Base-by-base conservation (phyloP, 2,113 vertebrate genomes). In the Carassius carassius region DNA sequence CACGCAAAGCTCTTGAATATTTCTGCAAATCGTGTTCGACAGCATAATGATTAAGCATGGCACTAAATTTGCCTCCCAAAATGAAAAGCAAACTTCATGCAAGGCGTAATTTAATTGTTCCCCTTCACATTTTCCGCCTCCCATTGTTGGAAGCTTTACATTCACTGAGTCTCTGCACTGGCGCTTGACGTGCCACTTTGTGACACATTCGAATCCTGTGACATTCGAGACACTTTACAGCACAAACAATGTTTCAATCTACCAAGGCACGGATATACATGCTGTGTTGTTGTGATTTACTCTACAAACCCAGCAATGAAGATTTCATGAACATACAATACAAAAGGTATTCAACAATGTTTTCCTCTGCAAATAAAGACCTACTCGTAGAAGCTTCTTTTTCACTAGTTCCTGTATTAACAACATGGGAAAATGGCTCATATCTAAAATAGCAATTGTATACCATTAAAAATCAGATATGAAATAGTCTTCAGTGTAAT, bases 51-150 rank as follows among this genome's bases (percentile, higher is more conserved):
- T 95, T 95, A 94, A 94, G 91, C 92, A 89, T 90, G 90, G 91
- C 94, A 92, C 92, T 94, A 94, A 95, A 95, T 95, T 94, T 95
- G 94, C 94, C 93, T 94, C 92, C 89, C 93, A 94, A 95, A 95
- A 95, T 95, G 94, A 95, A 95, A 95, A 95, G 95, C 95, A 95
- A 95, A 95, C 95, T 94, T 95, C 93, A 95, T 94, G 94, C 94
- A 94, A 95, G 93, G 93, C 94, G 92, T 95, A 95, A 94, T 95
- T 95, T 94, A 95, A 95, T 95, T 95, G 94, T 95, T 95, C 94
- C 94, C 87, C 93, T 94, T 93, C 92, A 93, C 94, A 94, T 95
- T 94, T 94, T 94, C 93, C 92, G 93, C 92, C 92, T 93, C 89
- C 92, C 91, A 94, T 95, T 95, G 93, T 95, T 93, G 92, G 91